Percentiles rank a stretch among this genome's conserved stretches.
These are phyloP conservation scores for Tetrapedia diversipes DNA, from an alignment of 2,888 invertebrate genomes.

Conservation along the genomic window DNA sequence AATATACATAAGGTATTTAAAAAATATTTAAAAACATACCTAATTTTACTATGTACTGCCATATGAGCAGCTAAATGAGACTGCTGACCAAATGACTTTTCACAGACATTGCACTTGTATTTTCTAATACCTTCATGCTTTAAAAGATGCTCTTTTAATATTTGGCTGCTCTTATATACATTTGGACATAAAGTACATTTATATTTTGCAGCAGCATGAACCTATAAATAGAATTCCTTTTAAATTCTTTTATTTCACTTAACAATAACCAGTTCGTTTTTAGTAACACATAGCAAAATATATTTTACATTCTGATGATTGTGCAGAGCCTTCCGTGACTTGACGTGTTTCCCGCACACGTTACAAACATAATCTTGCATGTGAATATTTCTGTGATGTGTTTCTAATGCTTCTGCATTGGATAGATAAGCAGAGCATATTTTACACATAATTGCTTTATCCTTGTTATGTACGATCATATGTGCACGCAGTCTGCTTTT, in stretches of 20 bases:
- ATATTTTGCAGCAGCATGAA: conserved; percentile 74
- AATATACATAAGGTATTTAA: background rate
- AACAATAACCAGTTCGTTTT: background rate
- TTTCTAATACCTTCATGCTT: conserved; percentile 77
- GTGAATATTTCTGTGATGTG: conserved; percentile 72
- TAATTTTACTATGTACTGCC: conserved; percentile 76
- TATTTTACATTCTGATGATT: conserved; percentile 75
- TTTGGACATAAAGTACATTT: conserved; percentile 74
- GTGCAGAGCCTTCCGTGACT: conserved; percentile 74
- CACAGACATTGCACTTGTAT: conserved; percentile 74
- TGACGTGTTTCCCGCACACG: conserved; percentile 70
- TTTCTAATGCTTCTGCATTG: conserved; percentile 68
- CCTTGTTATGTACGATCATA: conserved; percentile 74
- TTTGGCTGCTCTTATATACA: conserved; percentile 76
- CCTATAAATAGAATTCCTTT: conserved; percentile 57
- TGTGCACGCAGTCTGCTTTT: conserved; percentile 75
- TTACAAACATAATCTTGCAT: conserved; percentile 73
- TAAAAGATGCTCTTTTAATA: conserved; percentile 75
- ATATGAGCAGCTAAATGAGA: conserved; percentile 78
- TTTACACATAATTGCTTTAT: conserved; percentile 73
- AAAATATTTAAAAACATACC: conserved; percentile 54
- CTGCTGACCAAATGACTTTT: conserved; percentile 75
- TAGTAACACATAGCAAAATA: background rate
- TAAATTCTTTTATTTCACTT: too few relatives aligned
- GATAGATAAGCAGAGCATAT: conserved; percentile 75